Evolutionary conservation across 1,140 invertebrate species (phyloP).

Genomic region (Tetraneura akinire): DNA sequence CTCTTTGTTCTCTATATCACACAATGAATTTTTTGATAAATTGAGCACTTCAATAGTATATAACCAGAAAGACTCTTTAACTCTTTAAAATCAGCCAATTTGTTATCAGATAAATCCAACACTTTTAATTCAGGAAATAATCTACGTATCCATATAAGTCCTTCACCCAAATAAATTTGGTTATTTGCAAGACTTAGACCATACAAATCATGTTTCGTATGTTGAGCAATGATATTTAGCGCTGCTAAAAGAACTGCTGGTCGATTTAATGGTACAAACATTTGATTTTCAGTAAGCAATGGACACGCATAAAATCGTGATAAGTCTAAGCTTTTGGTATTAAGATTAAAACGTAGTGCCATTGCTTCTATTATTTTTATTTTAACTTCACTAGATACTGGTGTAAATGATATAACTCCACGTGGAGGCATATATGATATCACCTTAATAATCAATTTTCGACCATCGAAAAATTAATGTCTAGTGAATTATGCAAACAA

Average conservation of each 20-base stretch:
- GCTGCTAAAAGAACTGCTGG: constrained; percentile 13
- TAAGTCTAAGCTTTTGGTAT: neutral
- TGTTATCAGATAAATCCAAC: neutral
- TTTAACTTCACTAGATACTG: constrained; percentile 3
- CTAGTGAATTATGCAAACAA: too few species aligned
- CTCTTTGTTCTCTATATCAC: neutral
- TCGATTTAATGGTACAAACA: constrained; percentile 28
- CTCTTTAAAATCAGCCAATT: neutral
- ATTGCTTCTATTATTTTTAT: constrained; percentile 14
- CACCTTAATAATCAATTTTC: constrained; percentile 12
- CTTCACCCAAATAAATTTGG: constrained; percentile 2
- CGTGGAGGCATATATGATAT: neutral
- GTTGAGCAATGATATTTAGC: neutral
- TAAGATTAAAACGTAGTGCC: neutral
- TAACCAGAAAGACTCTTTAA: neutral
- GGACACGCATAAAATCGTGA: neutral
- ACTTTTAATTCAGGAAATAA: constrained; percentile 24
- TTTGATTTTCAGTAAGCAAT: constrained; percentile 3
- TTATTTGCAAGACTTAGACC: neutral
- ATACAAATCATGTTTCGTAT: constrained; percentile 12
- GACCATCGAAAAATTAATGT: too few species aligned
- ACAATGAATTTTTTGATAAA: neutral
- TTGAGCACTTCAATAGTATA: constrained; percentile 10
- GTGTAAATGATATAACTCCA: neutral
- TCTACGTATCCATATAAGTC: constrained; percentile 24